Percentiles rank a stretch among this genome's conserved stretches.
Conservation (phyloP, 2,888 invertebrate species). For the Tubulanus polymorphus region DNA sequence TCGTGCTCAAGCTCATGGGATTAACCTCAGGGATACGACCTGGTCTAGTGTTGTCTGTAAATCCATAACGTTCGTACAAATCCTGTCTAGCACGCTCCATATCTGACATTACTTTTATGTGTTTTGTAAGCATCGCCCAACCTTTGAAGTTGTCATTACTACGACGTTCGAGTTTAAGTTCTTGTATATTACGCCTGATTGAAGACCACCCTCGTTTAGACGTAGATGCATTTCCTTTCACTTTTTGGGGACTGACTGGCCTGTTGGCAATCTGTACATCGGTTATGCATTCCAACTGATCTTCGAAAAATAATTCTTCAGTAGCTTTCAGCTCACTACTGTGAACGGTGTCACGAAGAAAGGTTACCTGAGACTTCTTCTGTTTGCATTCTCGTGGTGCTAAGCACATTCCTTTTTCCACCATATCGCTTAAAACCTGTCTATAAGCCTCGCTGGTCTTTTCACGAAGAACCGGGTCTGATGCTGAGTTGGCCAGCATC, state of each 20-base stretch:
- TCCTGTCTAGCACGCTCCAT: conserved; percentile 29
- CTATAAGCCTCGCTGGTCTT: background rate
- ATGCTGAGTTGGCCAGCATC: no score
- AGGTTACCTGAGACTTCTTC: background rate
- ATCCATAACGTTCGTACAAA: conserved; percentile 36
- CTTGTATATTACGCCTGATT: conserved; percentile 30
- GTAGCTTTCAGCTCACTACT: background rate
- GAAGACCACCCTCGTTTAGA: conserved; percentile 33
- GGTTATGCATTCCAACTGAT: background rate
- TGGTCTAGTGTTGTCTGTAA: conserved; percentile 7
- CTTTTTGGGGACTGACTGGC: no score
- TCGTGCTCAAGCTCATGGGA: no score
- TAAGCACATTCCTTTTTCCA: background rate
- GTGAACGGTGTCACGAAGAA: background rate
- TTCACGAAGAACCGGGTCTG: background rate
- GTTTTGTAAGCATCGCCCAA: conserved; percentile 33
- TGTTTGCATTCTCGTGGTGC: no score
- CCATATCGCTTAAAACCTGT: background rate
- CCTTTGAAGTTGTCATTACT: conserved; percentile 26
- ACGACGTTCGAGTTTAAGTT: conserved; percentile 26
- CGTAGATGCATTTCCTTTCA: conserved; percentile 18
- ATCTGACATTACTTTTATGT: conserved; percentile 29
- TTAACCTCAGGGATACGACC: background rate
- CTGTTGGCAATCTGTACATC: background rate
- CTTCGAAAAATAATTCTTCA: background rate